A percentile compares a stretch with the other conserved stretches of the same genome.
phyloP scores from a whole-genome alignment of 2,113 vertebrate genomes.

The Miniopterus natalensis region DNA sequence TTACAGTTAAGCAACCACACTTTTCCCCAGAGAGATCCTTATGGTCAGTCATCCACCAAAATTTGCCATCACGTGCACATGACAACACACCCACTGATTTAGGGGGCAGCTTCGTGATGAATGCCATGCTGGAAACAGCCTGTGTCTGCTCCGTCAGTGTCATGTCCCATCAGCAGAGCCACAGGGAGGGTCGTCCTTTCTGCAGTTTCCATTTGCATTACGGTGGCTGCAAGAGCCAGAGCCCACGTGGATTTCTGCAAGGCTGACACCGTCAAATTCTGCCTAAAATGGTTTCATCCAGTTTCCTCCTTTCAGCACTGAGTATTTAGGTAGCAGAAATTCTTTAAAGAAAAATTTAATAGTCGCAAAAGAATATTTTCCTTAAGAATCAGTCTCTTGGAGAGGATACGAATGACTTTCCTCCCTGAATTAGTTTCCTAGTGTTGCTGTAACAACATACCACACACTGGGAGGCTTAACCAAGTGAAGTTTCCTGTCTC shows the following conservation, averaged over 20 bases:
- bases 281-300: background rate
- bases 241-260: background rate
- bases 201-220: background rate
- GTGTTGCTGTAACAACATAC: background rate
- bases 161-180: background rate
- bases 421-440: background rate
- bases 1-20: background rate
- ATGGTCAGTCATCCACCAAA: too few relatives aligned
- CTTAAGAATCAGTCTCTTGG: background rate
- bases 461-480: background rate
- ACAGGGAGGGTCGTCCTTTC: background rate
- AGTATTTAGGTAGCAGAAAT: background rate
- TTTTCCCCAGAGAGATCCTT: background rate
- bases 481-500: background rate
- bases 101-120: background rate
- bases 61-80: accelerated
- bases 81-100: too few relatives aligned
- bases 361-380: background rate
- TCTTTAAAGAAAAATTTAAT: background rate
- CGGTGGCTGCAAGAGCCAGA: background rate
- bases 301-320: background rate
- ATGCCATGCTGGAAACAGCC: too few relatives aligned
- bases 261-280: background rate
- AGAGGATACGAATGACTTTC: background rate
- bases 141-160: too few relatives aligned